phyloP scores from a whole-genome alignment of 2,888 invertebrate genomes.

The Macrosiphum euphorbiae region DNA sequence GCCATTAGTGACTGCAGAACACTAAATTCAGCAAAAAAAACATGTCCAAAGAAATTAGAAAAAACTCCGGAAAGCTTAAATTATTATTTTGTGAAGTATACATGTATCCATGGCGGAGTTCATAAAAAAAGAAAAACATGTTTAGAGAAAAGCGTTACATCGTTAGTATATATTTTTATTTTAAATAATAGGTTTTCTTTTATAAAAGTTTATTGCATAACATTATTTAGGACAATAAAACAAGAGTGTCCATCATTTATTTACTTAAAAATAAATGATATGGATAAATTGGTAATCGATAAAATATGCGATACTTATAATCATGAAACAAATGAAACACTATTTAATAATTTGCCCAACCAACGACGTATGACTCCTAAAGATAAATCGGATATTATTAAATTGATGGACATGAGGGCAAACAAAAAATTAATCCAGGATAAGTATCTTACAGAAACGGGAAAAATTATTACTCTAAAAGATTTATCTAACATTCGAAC shows the following conservation, averaged over 20 bases:
- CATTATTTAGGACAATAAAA: not conserved
- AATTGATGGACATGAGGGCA: no score
- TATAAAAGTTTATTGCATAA: not conserved
- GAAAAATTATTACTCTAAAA: no score
- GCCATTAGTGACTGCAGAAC: no score
- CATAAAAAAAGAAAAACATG: not conserved
- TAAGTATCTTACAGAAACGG: no score
- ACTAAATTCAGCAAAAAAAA: no score
- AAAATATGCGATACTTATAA: not conserved
- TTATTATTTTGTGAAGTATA: not conserved
- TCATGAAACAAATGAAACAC: not conserved
- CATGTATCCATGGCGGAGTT: not conserved
- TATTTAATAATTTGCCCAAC: not conserved
- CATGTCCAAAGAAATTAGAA: not conserved
- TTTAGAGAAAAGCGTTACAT: not conserved
- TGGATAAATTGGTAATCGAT: not conserved
- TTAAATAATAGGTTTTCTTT: not conserved
- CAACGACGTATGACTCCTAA: not conserved
- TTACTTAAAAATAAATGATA: not conserved
- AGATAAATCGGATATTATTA: no score
- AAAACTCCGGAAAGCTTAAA: not conserved
- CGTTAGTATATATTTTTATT: no score
- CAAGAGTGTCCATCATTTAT: constrained; percentile 1
- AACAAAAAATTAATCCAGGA: no score
- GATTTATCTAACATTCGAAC: no score